These are phyloP conservation scores for Synergus laeviventris DNA, from an alignment of 2,888 invertebrate species.

Conservation along the genomic window DNA sequence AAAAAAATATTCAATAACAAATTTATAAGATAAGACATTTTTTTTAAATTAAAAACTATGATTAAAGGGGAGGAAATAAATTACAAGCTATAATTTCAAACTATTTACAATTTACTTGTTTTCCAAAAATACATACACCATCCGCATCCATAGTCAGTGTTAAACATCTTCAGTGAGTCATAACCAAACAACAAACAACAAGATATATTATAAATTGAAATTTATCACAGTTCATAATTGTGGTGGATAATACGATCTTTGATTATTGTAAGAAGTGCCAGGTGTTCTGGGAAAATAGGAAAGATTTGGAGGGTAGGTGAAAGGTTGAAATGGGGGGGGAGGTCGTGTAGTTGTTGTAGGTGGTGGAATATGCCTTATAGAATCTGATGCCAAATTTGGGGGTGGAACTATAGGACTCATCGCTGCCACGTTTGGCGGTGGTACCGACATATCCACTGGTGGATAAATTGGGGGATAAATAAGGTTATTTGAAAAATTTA, in stretches of 20 bases:
- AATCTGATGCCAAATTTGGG: background rate
- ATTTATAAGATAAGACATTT: background rate
- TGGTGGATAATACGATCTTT: slow-evolving; percentile 15
- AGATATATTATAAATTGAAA: slow-evolving; percentile 12
- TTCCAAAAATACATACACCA: slow-evolving; percentile 32
- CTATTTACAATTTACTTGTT: slow-evolving; percentile 30
- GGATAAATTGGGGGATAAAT: slow-evolving; percentile 28
- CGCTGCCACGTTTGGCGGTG: slow-evolving; percentile 8
- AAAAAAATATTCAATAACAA: too few species aligned
- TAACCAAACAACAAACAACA: slow-evolving; percentile 17
- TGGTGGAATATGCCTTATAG: slow-evolving; percentile 9
- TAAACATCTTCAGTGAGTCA: slow-evolving; percentile 8
- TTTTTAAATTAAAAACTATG: background rate
- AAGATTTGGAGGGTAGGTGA: slow-evolving; percentile 20
- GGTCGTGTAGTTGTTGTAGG: background rate
- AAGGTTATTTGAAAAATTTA: slow-evolving; percentile 25
- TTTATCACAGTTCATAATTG: slow-evolving; percentile 34
- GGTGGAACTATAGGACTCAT: background rate
- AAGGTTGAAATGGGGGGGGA: slow-evolving; percentile 8
- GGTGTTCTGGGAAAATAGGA: slow-evolving; percentile 20
- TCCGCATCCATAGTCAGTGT: background rate
- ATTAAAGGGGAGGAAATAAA: background rate
- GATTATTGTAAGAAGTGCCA: slow-evolving; percentile 13
- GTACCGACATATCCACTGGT: slow-evolving; percentile 27
- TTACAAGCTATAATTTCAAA: background rate